Evolutionary conservation across 2,113 vertebrate genomes (phyloP), one percentile per base, ranked within the genome.

Genomic region (Corythaeola cristata): DNA sequence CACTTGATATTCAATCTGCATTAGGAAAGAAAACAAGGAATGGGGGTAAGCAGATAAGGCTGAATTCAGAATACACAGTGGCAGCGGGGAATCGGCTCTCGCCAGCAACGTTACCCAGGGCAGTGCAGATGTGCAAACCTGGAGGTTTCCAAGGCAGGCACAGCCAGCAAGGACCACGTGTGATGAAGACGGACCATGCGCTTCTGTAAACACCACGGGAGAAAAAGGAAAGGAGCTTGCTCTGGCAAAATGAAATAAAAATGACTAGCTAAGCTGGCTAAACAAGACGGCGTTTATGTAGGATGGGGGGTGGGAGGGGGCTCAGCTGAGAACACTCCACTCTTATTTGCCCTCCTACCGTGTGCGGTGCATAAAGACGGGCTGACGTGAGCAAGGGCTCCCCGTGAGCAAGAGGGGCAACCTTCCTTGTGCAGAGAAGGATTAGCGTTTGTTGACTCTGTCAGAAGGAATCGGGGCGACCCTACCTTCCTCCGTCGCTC

Each of bases 321-420:
- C 82, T 95, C 76, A 60, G 91, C 73, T 63, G 94, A 92, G 72
- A 95, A 90, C 92, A 92, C 88, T 85, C 73, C 32, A 71, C 78
- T 85, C 96, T 95, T 85, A 90, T 90, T 82, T 84, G 77, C 69
- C 69, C 64, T 69, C 3, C 0, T 39, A 77, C 37, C 3, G 2
- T 35, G 88, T n/a, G 44, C 2, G 1, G 63, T 53, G n/a, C 87
- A 68, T 66, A 91, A 93, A 96, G 77, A 84, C 3, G 7, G 52
- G 88, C 84, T 84, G 92, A 88, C 6, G 8, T 49, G 72, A 81
- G 72, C 26, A 3, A 62, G 78, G 41, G 63, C 87, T 93, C 83
- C 73, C 79, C 0, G 1, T 0, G 0, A 80, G 44, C 3, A 0
- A 75, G 45, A 0, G 0, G 53, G 85, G 71, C 44, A 72, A 13